Base-by-base conservation (phyloP, 2,113 vertebrate genomes). In the Otus sunia region DNA sequence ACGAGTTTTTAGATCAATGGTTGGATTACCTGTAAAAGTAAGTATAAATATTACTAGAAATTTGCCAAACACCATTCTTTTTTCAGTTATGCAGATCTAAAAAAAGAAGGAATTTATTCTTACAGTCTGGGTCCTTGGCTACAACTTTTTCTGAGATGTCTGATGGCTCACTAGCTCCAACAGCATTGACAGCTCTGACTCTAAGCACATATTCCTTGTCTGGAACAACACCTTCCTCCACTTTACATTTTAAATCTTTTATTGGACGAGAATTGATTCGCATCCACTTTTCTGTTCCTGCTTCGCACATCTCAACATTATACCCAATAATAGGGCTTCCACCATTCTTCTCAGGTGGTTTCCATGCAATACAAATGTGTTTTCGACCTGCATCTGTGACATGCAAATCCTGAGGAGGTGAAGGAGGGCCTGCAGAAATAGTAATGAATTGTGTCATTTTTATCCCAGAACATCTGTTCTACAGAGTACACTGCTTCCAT, bases 111-210 rank as follows among this genome's bases (percentile, higher is more conserved):
- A 72, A 90, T 34, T 23, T 80, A 56, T 97, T 92, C 99, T 99
- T 98, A 99, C 99, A 99, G 97, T 99, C 99, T 43, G 99, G 99
- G 91, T 99, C 99, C 95, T 99, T 99, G 94, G 99, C 99, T 94
- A 98, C 98, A 91, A 99, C 98, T 87, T 99, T 99, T 98, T 99
- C 99, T 4, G 99, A 99, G 92, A 99, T 96, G 58, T 99, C 99
- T 39, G 99, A 99, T 64, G 99, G 99, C 53, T 99, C 99, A 55
- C 99, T 99, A 59, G 99, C 98, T 47, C 99, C 99, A 60, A 99
- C 82, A 39, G 98, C 98, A 97, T 99, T 99, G 92, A 99, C 99
- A 59, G 99, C 99, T 95, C 99, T 98, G 82, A 99, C 98, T 97
- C 99, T 98, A 45, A 99, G 97, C 32, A 99, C 97, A 3, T 99